Evolutionary conservation across 2,113 vertebrate genomes (phyloP).

Genomic region (Tichodroma muraria): DNA sequence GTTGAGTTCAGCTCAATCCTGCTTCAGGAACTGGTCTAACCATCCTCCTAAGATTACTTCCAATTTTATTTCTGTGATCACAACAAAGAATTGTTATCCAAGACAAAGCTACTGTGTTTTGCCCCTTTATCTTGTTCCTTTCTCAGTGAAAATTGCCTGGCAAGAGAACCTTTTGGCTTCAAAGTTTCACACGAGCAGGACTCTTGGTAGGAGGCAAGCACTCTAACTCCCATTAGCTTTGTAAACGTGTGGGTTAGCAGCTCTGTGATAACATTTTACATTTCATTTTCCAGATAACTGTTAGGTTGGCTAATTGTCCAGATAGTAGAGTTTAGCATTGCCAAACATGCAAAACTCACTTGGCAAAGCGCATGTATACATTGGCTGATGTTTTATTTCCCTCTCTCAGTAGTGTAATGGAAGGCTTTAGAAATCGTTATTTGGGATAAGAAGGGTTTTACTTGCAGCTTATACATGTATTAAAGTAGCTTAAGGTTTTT

Average conservation of each 20-base stretch:
- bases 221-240: neutral
- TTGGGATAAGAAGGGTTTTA: slow-evolving; percentile 41
- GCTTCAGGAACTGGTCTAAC: neutral
- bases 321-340: neutral
- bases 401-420: neutral
- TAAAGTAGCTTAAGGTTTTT: slow-evolving; percentile 45
- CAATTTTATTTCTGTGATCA: neutral
- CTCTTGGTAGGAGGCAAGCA: neutral
- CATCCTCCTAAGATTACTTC: neutral
- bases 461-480: neutral
- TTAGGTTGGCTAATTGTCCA: neutral
- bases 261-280: neutral
- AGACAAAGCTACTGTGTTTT: neutral
- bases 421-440: neutral
- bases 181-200: neutral
- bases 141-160: neutral
- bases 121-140: neutral
- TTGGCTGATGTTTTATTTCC: slow-evolving; percentile 40
- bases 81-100: neutral
- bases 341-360: neutral
- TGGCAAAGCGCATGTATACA: neutral
- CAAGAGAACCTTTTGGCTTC: neutral
- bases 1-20: neutral
- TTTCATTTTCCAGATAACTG: neutral
- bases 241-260: neutral